Evolutionary conservation across 1,140 invertebrate genomes (phyloP), one percentile per base, ranked within the genome.

Genomic region (Anadara kagoshimensis): DNA sequence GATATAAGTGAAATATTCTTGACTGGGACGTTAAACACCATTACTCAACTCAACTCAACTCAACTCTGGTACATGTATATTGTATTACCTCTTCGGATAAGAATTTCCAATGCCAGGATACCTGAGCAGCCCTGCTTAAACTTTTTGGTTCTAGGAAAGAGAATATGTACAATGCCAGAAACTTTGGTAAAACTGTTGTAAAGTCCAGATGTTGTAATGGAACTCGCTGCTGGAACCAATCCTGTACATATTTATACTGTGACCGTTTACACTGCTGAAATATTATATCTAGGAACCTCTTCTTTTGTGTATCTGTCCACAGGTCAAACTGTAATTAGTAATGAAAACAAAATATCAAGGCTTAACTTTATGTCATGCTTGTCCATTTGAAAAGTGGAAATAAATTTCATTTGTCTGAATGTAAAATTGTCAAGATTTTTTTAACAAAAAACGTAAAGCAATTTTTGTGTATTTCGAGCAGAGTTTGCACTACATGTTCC

Each of bases 141-240:
- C 83, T 88, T 54, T 87, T 80, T 0, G 89, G 89, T 36, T 89
- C 88, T 20, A 90, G 81, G 68, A 85, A 89, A 10, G 87, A 87
- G 72, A 90, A 88, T 29, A 90, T 85, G 69, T 89, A 90, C 4
- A 88, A 51, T 11, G 85, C 82, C n/a, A 90, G 73, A 63, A 89
- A 86, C 49, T 85, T 68, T 0, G 89, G 88, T 5, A 90, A 75
- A 41, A 83, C 76, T 10, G 81, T 78, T 1, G 86, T 84, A 56
- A 89, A 88, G 78, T 90, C 89, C 43, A 87, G 76, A 56, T 86
- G 83, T 18, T 85, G 79, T 68, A 85, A 68, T 5, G 86, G 85
- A n/a, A 85, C 80, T n/a, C 76, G 72, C 26, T 84, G 79, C 18
- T 78, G 78, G 51, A 86, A 79, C 73, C 83, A 83, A 16, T 83